Evolutionary conservation across 2,113 vertebrate species (phyloP).

Genomic region (Corvus moneduloides): DNA sequence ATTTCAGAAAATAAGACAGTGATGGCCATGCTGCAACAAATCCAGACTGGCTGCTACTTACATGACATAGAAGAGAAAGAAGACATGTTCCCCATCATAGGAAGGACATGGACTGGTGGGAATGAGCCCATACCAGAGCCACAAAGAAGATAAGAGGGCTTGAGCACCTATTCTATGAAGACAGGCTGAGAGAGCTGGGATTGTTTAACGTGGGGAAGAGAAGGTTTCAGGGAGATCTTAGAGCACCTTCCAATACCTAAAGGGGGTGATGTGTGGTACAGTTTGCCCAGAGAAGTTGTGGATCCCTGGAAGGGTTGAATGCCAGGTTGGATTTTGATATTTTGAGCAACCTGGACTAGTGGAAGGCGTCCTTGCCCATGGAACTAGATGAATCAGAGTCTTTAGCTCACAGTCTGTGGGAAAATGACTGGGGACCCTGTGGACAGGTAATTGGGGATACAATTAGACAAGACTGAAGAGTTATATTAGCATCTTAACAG

Average conservation of each 20-base stretch:
- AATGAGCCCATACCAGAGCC: background rate
- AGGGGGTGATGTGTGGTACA: no score
- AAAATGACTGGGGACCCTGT: background rate
- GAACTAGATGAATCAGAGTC: background rate
- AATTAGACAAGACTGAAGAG: background rate
- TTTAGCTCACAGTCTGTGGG: background rate
- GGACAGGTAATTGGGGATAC: no score
- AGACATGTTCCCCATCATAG: background rate
- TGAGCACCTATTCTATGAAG: background rate
- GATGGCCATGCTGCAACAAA: accelerated
- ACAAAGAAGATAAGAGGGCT: background rate
- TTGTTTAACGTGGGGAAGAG: background rate
- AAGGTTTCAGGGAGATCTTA: background rate
- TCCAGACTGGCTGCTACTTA: background rate
- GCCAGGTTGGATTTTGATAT: background rate
- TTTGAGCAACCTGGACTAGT: background rate
- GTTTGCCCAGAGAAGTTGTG: background rate
- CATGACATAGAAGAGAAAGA: background rate
- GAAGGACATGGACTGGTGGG: no score
- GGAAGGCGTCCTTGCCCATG: background rate
- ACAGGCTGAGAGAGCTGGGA: background rate
- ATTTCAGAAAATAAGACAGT: background rate
- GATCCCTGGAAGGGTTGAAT: background rate
- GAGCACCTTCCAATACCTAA: background rate
- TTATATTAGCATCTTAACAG: background rate